Evolutionary conservation across 2,888 invertebrate species (phyloP).

Genomic region (Rhingia rostrata): DNA sequence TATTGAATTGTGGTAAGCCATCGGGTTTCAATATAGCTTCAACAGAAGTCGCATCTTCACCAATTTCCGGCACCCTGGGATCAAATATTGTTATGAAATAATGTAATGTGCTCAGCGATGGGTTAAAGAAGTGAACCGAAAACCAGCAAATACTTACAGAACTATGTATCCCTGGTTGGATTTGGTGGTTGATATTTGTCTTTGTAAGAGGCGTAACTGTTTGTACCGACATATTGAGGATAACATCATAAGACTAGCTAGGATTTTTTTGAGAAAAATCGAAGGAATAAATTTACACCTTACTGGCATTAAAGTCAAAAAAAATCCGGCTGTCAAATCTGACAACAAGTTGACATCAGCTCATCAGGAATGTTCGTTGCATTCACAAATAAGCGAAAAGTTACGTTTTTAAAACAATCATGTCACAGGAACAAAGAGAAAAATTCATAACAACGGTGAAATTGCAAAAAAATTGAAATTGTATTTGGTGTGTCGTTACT

Average conservation of each 20-base stretch:
- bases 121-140: not conserved
- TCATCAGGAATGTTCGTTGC: not conserved
- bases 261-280: constrained; percentile 8
- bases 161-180: constrained; percentile 86
- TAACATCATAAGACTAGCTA: constrained; percentile 44
- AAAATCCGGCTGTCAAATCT: constrained; percentile 48
- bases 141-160: constrained; percentile 85
- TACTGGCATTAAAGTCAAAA: constrained; percentile 1
- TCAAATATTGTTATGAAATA: constrained; percentile 4
- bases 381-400: too few species aligned
- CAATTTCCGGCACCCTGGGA: constrained; percentile 91
- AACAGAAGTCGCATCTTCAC: constrained; percentile 90
- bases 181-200: constrained; percentile 58
- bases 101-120: not conserved
- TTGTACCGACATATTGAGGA: constrained; percentile 47
- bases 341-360: constrained; percentile 9
- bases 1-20: constrained; percentile 91
- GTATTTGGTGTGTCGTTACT: too few species aligned
- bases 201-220: constrained; percentile 25
- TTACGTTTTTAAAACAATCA: too few species aligned
- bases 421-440: too few species aligned
- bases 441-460: too few species aligned
- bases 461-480: too few species aligned
- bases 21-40: constrained; percentile 88
- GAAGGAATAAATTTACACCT: not conserved